Evolutionary conservation across 2,888 invertebrate genomes (phyloP), one percentile per base, ranked within the genome.

Genomic region (Scelioninae gen. 1): DNA sequence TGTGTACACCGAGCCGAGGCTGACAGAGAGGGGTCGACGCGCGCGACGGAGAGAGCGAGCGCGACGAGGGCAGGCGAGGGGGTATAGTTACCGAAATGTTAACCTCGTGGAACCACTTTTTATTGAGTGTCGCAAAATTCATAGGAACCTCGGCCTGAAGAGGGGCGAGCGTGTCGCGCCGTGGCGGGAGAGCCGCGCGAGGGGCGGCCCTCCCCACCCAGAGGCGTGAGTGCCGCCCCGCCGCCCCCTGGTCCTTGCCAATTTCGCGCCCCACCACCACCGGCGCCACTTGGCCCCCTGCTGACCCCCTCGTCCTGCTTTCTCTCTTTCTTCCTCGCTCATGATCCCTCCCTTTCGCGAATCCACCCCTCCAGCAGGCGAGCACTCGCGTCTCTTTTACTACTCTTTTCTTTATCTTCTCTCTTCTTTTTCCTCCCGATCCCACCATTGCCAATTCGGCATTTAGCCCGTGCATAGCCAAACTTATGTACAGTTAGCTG

Each of bases 31-130:
- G 66, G 34, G 32, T n/a, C 8, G 4, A 40, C 34, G 65, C 51
- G 74, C 69, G 82, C 63, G 83, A 80, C 75, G 66, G 85, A 51
- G 86, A 87, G 89, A 86, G 88, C 89, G 88, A 87, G 88, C 89
- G 88, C 86, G 88, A 86, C 86, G 83, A 83, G 89, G 88, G 87
- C 88, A 88, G 89, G 89, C 89, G 89, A 91, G 91, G 91, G 80
- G 91, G 45, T 38, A 92, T 92, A 92, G 92, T 92, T 92, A 92
- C 92, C 92, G 91, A 92, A 92, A 92, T 92, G 92, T 93, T 93
- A 93, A 94, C 94, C 93, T 94, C 93, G 94, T 93, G 93, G 94
- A 94, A 93, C 94, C 93, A 93, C 94, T 94, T 94, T 94, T 94
- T 94, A 94, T 94, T 93, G 93, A 93, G 93, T 93, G 92, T 93